These are phyloP conservation scores for Trissolcus basalis DNA, from an alignment of 1,140 invertebrate genomes.

Conservation along the genomic window DNA sequence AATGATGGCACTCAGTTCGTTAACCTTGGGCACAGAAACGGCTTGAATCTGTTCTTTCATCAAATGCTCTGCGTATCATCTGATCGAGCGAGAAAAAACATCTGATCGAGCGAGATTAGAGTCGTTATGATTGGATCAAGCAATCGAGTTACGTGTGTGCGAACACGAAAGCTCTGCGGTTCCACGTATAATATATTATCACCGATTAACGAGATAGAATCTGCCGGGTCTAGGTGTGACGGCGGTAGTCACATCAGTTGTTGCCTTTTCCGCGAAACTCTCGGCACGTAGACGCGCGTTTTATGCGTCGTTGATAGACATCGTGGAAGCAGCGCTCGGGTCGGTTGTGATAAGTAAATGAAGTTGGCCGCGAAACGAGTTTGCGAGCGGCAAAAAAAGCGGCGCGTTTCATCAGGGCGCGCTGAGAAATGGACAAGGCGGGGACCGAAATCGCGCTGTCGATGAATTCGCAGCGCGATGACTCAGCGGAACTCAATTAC, in stretches of 20 bases:
- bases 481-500: slow-evolving; percentile 1
- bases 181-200: slow-evolving; percentile 30
- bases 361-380: slow-evolving; percentile 14
- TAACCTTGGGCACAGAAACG: slow-evolving; percentile 18
- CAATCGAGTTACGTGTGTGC: slow-evolving; percentile 6
- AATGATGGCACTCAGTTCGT: slow-evolving; percentile 19
- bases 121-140: slow-evolving; percentile 38
- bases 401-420: slow-evolving; percentile 20
- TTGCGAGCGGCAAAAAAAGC: not conserved
- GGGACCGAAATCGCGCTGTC: not conserved
- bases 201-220: slow-evolving; percentile 31
- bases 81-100: slow-evolving; percentile 34
- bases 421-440: not conserved
- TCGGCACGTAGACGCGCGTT: slow-evolving; percentile 7
- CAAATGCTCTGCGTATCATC: slow-evolving; percentile 33
- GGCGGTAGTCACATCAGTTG: slow-evolving; percentile 15
- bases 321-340: too few species aligned
- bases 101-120: slow-evolving; percentile 35
- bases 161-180: slow-evolving; percentile 14
- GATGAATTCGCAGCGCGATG: not conserved
- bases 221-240: slow-evolving; percentile 24
- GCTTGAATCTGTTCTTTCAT: slow-evolving; percentile 14
- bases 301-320: slow-evolving; percentile 22
- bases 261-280: slow-evolving; percentile 23
- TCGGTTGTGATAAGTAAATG: slow-evolving; percentile 43